Evolutionary conservation across 2,888 invertebrate species (phyloP).

Genomic region (Arrhopalites spinosus): DNA sequence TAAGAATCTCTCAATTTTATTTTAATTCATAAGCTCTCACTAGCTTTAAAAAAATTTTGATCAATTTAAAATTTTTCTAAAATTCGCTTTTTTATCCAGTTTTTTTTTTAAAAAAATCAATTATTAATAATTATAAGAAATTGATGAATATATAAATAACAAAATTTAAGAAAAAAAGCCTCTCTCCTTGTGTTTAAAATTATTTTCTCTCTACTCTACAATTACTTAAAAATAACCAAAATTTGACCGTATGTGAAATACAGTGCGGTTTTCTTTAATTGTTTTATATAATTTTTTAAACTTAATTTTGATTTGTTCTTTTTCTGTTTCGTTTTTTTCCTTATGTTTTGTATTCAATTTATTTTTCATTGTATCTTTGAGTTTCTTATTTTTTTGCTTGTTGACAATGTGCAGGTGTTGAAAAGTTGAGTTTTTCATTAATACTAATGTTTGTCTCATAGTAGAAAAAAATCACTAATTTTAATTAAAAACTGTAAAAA

Average conservation of each 20-base stretch:
- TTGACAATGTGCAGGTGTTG: background rate
- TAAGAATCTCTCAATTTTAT: constrained; percentile 37
- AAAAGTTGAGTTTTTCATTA: too few relatives aligned
- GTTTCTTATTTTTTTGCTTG: background rate
- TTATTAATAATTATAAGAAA: too few relatives aligned
- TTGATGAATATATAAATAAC: too few relatives aligned
- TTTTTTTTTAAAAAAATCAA: background rate
- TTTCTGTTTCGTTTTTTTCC: background rate
- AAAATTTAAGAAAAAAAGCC: too few relatives aligned
- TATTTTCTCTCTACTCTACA: background rate
- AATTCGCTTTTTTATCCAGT: background rate
- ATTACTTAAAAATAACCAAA: too few relatives aligned
- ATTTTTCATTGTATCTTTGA: background rate
- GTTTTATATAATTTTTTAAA: background rate
- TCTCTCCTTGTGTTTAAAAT: background rate
- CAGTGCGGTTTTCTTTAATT: background rate
- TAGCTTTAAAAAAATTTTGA: constrained; percentile 1
- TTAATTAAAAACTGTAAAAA: too few relatives aligned
- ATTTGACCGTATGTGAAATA: too few relatives aligned
- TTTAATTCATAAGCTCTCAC: background rate
- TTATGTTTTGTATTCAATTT: background rate
- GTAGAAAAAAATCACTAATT: too few relatives aligned
- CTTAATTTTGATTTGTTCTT: background rate
- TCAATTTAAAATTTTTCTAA: background rate
- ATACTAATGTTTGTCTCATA: too few relatives aligned